These are phyloP conservation scores for Buteo buteo DNA, from an alignment of 2,113 vertebrate species.

Conservation along the genomic window DNA sequence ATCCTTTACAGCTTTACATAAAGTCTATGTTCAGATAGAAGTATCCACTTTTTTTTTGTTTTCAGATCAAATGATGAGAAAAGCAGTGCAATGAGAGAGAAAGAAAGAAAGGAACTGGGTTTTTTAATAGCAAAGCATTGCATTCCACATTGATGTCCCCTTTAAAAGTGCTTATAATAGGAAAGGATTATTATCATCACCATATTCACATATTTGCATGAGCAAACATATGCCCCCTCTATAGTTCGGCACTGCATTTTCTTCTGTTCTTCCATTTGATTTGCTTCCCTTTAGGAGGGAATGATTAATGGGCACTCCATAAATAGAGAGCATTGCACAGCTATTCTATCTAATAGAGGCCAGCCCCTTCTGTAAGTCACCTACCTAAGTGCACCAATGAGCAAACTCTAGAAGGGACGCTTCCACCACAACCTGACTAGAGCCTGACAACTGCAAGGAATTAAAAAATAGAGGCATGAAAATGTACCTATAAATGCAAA, in stretches of 20 bases:
- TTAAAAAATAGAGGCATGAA: neutral
- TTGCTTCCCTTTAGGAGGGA: neutral
- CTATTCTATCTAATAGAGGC: neutral
- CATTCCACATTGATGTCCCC: neutral
- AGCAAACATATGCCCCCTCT: neutral
- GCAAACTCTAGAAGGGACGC: neutral
- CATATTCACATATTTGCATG: neutral
- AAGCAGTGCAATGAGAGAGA: neutral
- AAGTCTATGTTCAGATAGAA: neutral
- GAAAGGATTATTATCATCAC: neutral
- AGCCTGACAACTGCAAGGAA: neutral
- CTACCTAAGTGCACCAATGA: neutral
- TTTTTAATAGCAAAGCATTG: neutral
- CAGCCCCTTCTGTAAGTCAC: neutral
- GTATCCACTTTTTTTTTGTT: neutral
- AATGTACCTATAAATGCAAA: neutral
- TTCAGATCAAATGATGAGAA: neutral
- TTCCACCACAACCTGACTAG: neutral
- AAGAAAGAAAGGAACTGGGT: neutral
- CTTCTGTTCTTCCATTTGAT: neutral
- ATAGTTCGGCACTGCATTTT: neutral
- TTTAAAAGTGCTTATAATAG: neutral
- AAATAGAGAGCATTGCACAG: neutral
- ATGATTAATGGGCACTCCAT: neutral
- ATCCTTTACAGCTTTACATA: neutral